Conservation (phyloP, 2,888 invertebrate genomes). For the Globia sparganii region DNA sequence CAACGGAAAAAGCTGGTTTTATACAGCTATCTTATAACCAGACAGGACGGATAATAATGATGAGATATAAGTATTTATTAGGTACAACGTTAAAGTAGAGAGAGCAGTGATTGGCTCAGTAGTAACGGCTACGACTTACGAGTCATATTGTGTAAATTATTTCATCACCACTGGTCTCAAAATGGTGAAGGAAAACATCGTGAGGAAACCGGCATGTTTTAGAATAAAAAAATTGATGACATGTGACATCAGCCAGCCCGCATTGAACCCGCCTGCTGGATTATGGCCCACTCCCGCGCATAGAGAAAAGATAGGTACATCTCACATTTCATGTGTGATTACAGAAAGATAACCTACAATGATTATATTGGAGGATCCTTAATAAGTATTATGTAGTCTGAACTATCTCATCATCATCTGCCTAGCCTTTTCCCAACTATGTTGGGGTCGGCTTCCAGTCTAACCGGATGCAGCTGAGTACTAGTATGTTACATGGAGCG, state of each 20-base stretch:
- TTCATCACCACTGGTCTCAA: neutral
- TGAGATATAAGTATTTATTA: neutral
- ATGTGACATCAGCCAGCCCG: neutral
- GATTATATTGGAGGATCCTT: neutral
- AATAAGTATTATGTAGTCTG: neutral
- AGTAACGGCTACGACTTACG: neutral
- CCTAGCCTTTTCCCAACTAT: too few relatives aligned
- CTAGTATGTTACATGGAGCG: too few relatives aligned
- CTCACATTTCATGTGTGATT: neutral
- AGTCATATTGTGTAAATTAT: too few relatives aligned
- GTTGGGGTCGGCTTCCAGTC: too few relatives aligned
- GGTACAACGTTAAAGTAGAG: neutral
- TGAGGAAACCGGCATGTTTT: neutral
- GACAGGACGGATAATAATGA: neutral
- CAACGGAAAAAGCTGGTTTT: neutral
- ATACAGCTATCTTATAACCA: neutral
- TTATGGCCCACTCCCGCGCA: too few relatives aligned
- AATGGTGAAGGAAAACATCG: neutral
- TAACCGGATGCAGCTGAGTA: too few relatives aligned
- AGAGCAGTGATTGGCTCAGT: neutral
- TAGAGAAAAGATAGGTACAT: neutral
- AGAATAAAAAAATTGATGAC: neutral
- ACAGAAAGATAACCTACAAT: neutral
- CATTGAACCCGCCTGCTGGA: neutral
- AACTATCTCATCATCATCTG: too few relatives aligned